These are phyloP conservation scores for Passer domesticus DNA, from an alignment of 2,113 vertebrate species.

Conservation along the genomic window DNA sequence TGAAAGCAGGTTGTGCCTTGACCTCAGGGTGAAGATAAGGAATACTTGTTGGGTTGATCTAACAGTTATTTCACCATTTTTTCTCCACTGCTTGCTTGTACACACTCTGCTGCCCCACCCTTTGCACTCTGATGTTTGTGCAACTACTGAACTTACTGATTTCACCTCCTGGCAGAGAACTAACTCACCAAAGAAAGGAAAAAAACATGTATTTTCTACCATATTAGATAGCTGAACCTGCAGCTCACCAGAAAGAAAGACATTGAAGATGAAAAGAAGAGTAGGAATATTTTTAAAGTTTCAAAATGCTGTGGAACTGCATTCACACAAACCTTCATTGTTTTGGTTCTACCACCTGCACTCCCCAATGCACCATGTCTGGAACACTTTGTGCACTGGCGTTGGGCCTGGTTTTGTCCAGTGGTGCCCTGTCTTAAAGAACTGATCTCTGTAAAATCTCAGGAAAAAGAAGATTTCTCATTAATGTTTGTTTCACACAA, in stretches of 20 bases:
- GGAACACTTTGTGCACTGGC: accelerated
- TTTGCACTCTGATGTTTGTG: not conserved
- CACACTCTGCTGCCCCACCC: not conserved
- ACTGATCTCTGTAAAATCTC: not conserved
- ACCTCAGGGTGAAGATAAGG: not conserved
- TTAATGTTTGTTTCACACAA: not conserved
- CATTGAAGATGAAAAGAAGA: not conserved
- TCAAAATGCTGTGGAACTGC: not conserved
- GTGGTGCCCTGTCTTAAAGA: not conserved
- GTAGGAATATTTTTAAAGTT: not conserved
- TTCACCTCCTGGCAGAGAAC: not conserved
- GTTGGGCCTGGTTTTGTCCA: not conserved
- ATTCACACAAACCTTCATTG: not conserved
- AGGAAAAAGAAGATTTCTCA: not conserved
- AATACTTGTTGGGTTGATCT: not conserved
- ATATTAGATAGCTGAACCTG: not conserved
- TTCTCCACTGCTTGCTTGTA: not conserved
- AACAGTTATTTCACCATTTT: not conserved
- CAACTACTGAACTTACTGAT: not conserved
- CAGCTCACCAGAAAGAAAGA: not conserved
- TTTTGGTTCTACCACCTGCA: not conserved
- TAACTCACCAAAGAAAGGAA: not conserved
- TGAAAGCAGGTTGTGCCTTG: not conserved
- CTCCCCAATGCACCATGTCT: not conserved
- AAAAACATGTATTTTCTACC: accelerated